A percentile compares a stretch with the other conserved stretches of the same genome.
These are phyloP conservation scores for Abrostola triplasia DNA, from an alignment of 2,888 invertebrate species.

Conservation along the genomic window DNA sequence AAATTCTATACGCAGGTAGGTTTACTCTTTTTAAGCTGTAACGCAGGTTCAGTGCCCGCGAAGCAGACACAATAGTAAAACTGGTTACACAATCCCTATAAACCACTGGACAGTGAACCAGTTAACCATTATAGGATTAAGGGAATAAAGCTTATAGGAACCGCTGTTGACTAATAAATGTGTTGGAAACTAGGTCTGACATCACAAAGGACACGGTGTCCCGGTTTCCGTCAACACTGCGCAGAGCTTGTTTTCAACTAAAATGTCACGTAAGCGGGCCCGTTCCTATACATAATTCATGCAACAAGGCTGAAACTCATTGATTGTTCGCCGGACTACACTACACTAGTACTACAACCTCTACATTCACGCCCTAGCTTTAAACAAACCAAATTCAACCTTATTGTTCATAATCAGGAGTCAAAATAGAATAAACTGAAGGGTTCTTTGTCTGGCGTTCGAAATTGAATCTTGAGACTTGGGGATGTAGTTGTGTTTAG, in stretches of 20 bases:
- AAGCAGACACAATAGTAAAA: no score
- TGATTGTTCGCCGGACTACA: conserved; percentile 75
- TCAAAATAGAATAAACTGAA: conserved; percentile 48
- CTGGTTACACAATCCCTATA: no score
- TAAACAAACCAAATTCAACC: conserved; percentile 54
- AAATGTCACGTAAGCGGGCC: conserved; percentile 65
- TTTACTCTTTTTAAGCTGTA: no score
- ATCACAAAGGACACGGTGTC: conserved; percentile 23
- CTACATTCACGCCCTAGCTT: conserved; percentile 44
- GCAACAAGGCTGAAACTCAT: conserved; percentile 74
- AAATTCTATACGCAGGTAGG: no score
- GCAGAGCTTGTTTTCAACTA: conserved; percentile 64
- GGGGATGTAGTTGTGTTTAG: conserved; percentile 56
- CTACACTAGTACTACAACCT: conserved; percentile 63
- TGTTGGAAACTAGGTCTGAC: conserved; percentile 19
- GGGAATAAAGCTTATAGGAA: conserved; percentile 1
- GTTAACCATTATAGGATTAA: no score
- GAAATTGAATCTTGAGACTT: conserved; percentile 53
- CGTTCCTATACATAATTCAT: conserved; percentile 77
- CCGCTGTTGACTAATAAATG: conserved; percentile 17
- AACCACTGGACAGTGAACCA: no score
- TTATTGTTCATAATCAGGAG: conserved; percentile 46
- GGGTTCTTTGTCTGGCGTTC: conserved; percentile 25
- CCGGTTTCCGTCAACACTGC: conserved; percentile 41
- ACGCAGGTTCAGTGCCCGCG: no score